Evolutionary conservation across 2,888 invertebrate genomes (phyloP).

Genomic region (Tetropium fuscum): DNA sequence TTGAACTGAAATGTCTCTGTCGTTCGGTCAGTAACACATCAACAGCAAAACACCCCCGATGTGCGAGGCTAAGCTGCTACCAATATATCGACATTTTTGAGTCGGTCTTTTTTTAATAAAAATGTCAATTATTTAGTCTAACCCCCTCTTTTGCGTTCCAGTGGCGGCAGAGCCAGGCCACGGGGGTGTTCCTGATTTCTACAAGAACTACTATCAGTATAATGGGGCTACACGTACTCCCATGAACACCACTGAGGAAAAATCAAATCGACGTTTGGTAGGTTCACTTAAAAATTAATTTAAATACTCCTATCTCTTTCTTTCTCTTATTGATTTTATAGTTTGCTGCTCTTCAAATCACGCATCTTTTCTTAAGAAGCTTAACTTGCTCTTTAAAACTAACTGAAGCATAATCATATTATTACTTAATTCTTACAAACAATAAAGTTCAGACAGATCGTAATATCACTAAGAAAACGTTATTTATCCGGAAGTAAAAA

Average conservation of each 20-base stretch:
- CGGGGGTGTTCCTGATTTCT: constrained; percentile 87
- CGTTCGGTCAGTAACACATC: constrained; percentile 43
- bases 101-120: constrained; percentile 45
- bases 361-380: not conserved
- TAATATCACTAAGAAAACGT: too few relatives aligned
- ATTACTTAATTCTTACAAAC: too few relatives aligned
- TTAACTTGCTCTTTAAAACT: not conserved
- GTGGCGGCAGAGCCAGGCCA: constrained; percentile 85
- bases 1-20: constrained; percentile 14
- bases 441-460: too few relatives aligned
- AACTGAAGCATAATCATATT: too few relatives aligned
- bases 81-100: constrained; percentile 34
- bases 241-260: constrained; percentile 73
- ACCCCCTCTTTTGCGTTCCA: constrained; percentile 70
- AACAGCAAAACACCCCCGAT: constrained; percentile 62
- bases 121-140: constrained; percentile 37
- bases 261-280: constrained; percentile 77
- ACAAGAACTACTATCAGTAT: constrained; percentile 86
- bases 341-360: not conserved
- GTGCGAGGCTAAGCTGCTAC: constrained; percentile 66
- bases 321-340: constrained; percentile 17
- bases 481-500: too few relatives aligned
- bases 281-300: constrained; percentile 62
- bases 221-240: constrained; percentile 71
- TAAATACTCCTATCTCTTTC: constrained; percentile 26